Percentiles rank a stretch among this genome's conserved stretches.
These are phyloP conservation scores for Cyrtonyx montezumae DNA, from an alignment of 2,113 vertebrate species.

Conservation along the genomic window DNA sequence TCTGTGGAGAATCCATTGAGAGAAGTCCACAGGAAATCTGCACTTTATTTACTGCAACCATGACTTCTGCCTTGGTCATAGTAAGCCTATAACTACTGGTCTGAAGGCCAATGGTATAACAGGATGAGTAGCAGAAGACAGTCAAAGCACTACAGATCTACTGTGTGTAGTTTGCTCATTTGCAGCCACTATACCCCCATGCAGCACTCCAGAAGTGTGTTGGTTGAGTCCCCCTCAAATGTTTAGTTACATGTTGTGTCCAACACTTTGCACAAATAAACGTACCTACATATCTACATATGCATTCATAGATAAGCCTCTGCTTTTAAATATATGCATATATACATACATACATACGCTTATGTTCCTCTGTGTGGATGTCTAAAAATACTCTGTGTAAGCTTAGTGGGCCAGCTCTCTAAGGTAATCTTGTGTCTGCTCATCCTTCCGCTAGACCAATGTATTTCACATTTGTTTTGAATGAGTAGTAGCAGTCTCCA, in stretches of 20 bases:
- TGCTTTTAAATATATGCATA: not conserved
- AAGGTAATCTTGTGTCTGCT: not conserved
- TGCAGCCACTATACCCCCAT: not conserved
- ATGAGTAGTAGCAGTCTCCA: not conserved
- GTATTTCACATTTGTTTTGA: not conserved
- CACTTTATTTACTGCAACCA: not conserved
- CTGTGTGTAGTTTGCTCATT: accelerated
- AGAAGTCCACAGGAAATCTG: not conserved
- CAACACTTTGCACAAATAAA: not conserved
- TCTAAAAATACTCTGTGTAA: not conserved
- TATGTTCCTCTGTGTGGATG: not conserved
- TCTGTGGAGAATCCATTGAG: not conserved
- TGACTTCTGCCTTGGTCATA: not conserved
- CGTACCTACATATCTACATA: not conserved
- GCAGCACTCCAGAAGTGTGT: not conserved
- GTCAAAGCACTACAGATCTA: not conserved
- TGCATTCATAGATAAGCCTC: accelerated
- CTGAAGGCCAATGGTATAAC: too few species aligned
- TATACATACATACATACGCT: not conserved
- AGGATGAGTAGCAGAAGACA: not conserved
- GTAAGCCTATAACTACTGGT: not conserved
- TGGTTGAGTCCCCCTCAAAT: not conserved
- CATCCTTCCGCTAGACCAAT: not conserved
- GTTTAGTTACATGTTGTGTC: not conserved
- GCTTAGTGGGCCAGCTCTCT: not conserved